Evolutionary conservation across 2,113 vertebrate genomes (phyloP), one percentile per base, ranked within the genome.

Genomic region (Leucopsar rothschildi): DNA sequence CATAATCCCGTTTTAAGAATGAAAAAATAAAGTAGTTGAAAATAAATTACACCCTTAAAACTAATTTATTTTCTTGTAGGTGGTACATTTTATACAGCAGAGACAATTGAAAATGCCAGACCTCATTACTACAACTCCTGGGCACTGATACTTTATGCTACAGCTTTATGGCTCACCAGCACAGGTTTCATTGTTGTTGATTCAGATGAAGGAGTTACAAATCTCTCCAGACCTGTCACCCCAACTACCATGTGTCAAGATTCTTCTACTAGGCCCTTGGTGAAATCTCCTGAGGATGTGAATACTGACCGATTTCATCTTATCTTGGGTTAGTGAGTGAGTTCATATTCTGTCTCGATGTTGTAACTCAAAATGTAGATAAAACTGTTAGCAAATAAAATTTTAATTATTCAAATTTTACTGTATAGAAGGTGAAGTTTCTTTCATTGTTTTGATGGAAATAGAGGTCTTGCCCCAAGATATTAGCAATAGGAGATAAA

Each of bases 231-330:
- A 77, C 99, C 99, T 69, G 99, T 99, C 64, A 99, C 99, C 23
- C 99, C 99, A 89, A 99, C 99, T 86, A 98, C 99, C 72, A 98
- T 99, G 98, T 99, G 99, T 78, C 98, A 98, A 86, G 97, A 97
- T 65, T 98, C 97, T 27, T 97, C 97, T 65, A 98, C 98, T 42
- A 97, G 95, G 82, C 95, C 97, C 68, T 80, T 82, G 70, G 96
- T 98, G n/a, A 99, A 99, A 94, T 99, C 99, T 82, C 99, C 98
- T 9, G 99, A 99, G 82, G 99, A 99, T 95, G 70, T 99, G 90
- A 98, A 98, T 96, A 94, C 98, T 5, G 99, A 99, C 57, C 98
- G 98, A 63, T 98, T 99, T 83, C 97, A 99, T 93, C 98, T 99
- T 65, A 98, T 99, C 50, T 97, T 99, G 95, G 99, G 99, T 99